phyloP scores from a whole-genome alignment of 2,888 invertebrate genomes.

The Acleris literana region DNA sequence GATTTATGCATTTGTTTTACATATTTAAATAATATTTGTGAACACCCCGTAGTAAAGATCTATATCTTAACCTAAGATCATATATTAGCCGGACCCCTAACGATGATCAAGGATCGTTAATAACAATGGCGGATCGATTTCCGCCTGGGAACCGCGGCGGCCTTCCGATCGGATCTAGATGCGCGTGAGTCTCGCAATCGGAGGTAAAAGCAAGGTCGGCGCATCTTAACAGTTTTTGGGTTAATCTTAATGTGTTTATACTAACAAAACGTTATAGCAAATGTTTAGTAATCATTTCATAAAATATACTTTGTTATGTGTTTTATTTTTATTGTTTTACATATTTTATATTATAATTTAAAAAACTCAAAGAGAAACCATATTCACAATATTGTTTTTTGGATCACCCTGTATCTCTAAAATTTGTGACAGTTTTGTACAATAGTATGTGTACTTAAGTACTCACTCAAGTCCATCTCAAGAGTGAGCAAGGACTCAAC shows the following conservation, averaged over 20 bases:
- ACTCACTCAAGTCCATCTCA: not conserved
- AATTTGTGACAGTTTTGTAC: no score
- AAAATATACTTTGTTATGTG: no score
- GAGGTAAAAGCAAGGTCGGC: constrained; percentile 34
- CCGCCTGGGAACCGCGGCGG: constrained; percentile 37
- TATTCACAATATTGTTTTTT: no score
- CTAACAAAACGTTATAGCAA: no score
- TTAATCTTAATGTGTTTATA: no score
- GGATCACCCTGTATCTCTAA: no score
- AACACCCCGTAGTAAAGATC: not conserved
- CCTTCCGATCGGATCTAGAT: constrained; percentile 37
- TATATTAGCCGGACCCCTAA: not conserved
- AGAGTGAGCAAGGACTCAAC: constrained; percentile 7
- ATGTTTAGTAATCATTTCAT: no score
- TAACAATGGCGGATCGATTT: constrained; percentile 27
- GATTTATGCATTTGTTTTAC: not conserved
- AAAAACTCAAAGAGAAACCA: no score
- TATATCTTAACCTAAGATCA: no score
- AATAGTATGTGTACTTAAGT: no score
- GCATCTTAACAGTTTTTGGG: constrained; percentile 4
- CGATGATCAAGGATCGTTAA: constrained; percentile 25
- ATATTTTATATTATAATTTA: no score
- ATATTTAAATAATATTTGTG: not conserved
- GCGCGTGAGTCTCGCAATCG: constrained; percentile 29
- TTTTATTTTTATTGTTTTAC: no score